phyloP scores from a whole-genome alignment of 2,888 invertebrate species.

The Melipona beecheii region DNA sequence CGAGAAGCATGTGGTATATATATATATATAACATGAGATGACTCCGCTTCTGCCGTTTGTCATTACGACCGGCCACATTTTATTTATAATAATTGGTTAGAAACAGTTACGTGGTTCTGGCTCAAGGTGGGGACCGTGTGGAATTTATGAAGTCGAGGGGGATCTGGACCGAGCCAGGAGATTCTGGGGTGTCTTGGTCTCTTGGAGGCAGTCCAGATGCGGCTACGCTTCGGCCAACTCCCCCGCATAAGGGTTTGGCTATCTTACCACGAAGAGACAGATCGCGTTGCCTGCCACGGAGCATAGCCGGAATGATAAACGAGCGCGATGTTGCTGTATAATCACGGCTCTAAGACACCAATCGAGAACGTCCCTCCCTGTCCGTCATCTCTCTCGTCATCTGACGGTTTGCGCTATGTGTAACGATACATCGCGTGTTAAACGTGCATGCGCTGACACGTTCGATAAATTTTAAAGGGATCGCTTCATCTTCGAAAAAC shows the following conservation, averaged over 20 bases:
- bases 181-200: slow-evolving; percentile 78
- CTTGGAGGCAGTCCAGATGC: slow-evolving; percentile 82
- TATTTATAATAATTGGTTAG: slow-evolving; percentile 83
- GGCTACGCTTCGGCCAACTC: slow-evolving; percentile 69
- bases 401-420: slow-evolving; percentile 26
- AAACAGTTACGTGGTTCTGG: slow-evolving; percentile 81
- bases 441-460: not conserved
- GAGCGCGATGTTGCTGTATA: slow-evolving; percentile 81
- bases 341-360: slow-evolving; percentile 75
- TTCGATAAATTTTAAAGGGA: not conserved
- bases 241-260: slow-evolving; percentile 78
- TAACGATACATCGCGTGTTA: no score
- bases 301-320: slow-evolving; percentile 79
- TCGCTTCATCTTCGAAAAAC: not conserved
- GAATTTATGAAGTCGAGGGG: slow-evolving; percentile 80
- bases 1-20: slow-evolving; percentile 65
- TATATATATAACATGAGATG: slow-evolving; percentile 35
- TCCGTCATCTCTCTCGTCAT: slow-evolving; percentile 41
- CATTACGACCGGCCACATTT: slow-evolving; percentile 81
- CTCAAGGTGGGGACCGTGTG: slow-evolving; percentile 69
- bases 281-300: slow-evolving; percentile 77
- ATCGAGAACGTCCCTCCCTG: slow-evolving; percentile 58
- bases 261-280: slow-evolving; percentile 81
- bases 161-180: slow-evolving; percentile 70
- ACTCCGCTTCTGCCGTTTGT: slow-evolving; percentile 77